Evolutionary conservation across 2,113 vertebrate species (phyloP), one percentile per base, ranked within the genome.

Genomic region (Canis aureus): DNA sequence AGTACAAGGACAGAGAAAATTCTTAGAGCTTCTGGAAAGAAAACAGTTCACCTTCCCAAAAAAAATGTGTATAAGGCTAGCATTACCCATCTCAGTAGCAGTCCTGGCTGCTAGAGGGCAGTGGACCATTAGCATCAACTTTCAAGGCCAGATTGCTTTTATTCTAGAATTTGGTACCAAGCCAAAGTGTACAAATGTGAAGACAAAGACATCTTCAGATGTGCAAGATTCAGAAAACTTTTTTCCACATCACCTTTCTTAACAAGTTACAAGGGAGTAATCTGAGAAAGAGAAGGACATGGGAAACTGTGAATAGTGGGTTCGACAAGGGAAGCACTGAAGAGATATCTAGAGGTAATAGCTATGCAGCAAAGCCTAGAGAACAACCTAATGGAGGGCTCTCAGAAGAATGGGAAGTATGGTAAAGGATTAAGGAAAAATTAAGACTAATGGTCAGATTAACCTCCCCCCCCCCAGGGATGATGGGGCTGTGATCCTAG

Each of bases 141-240:
- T 97, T 95, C 66, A 64, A 93, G 51, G 76, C 84, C 95, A 74
- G 74, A 73, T 95, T 83, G 53, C 95, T 96, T 97, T 97, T 80
- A 86, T 95, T 80, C 87, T 94, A 91, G 57, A 89, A 90, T 95
- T 94, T 90, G 83, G 27, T 97, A 82, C 32, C 22, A 89, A 95
- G 62, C 91, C 93, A 95, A 80, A 84, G 67, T 95, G 88, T 90
- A 89, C 87, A 97, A 92, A 93, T 78, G 35, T 73, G 60, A 96
- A 93, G 74, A 90, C 92, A 98, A 94, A 73, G 32, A 84, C 43
- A 89, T 76, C 93, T 94, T 90, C 8, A 60, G 93, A 87, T 94
- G 27, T 91, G 23, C 9, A 1, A 87, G 25, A 13, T 87, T 97
- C 81, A 79, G 92, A 93, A 97, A 86, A 8, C 78, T 96, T 96